Percentiles rank a stretch among this genome's conserved stretches.
Evolutionary conservation across 2,888 invertebrate genomes (phyloP).

Genomic region (Eutolmus rufibarbis): DNA sequence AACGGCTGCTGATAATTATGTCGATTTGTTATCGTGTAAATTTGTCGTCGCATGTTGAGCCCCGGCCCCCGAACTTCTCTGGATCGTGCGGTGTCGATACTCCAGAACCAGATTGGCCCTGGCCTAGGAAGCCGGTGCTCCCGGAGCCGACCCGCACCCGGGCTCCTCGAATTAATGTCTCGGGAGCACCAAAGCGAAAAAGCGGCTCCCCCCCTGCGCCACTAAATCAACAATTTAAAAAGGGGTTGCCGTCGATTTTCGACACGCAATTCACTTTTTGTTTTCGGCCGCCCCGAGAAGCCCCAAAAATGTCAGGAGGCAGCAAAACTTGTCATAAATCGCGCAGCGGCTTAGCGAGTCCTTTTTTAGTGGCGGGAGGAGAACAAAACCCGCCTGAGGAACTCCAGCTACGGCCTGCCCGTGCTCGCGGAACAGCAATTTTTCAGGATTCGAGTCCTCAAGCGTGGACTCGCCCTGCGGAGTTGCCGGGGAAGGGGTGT

Average conservation of each 20-base stretch:
- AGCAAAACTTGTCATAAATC: constrained; percentile 39
- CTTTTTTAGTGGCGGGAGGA: neutral
- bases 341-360: constrained; percentile 24
- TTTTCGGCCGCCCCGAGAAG: constrained; percentile 3
- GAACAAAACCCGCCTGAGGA: neutral
- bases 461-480: neutral
- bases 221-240: constrained; percentile 48
- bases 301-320: constrained; percentile 27
- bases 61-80: neutral
- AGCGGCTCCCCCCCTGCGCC: constrained; percentile 11
- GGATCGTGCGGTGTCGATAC: neutral
- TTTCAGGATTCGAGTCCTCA: constrained; percentile 30
- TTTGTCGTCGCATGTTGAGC: constrained; percentile 48
- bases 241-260: constrained; percentile 45
- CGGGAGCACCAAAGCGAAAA: constrained; percentile 4
- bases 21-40: constrained; percentile 46
- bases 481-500: neutral
- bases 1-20: constrained; percentile 46
- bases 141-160: neutral
- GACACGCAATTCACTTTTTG: constrained; percentile 45
- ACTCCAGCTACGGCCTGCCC: neutral
- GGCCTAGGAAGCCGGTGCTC: neutral
- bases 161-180: neutral
- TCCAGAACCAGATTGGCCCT: neutral
- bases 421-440: constrained; percentile 4